Conservation (phyloP, 1,140 invertebrate genomes). For the Theocolax elegans region DNA sequence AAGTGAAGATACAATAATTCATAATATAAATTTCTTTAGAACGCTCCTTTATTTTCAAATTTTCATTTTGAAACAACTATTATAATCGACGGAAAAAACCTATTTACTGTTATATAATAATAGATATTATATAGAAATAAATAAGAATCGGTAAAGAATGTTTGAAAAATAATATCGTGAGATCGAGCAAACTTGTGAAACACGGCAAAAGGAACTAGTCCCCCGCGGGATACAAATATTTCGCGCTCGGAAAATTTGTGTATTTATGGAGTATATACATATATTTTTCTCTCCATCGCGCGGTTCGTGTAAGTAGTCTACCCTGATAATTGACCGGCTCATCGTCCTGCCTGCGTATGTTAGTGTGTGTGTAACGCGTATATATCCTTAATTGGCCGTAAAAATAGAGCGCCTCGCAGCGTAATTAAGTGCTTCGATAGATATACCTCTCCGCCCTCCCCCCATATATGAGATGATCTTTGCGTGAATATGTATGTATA, state of each 20-base stretch:
- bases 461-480: background rate
- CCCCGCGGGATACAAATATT: background rate
- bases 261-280: background rate
- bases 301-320: no score
- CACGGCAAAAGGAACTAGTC: no score
- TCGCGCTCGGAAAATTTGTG: constrained; percentile 12
- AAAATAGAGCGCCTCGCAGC: constrained; percentile 10
- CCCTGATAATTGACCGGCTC: constrained; percentile 18
- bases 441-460: background rate
- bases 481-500: background rate
- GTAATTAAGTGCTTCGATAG: constrained; percentile 18
- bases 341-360: background rate
- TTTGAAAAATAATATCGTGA: no score
- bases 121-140: no score
- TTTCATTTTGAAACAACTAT: no score
- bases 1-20: no score
- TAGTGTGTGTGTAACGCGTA: background rate
- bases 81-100: no score
- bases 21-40: no score
- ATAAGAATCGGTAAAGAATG: no score
- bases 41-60: no score
- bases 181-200: no score
- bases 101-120: no score
- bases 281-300: constrained; percentile 19
- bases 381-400: constrained; percentile 31